These are phyloP conservation scores for Temnopleurus reevesii DNA, from an alignment of 53 echinoderm and acorn worm genomes.

Conservation along the genomic window DNA sequence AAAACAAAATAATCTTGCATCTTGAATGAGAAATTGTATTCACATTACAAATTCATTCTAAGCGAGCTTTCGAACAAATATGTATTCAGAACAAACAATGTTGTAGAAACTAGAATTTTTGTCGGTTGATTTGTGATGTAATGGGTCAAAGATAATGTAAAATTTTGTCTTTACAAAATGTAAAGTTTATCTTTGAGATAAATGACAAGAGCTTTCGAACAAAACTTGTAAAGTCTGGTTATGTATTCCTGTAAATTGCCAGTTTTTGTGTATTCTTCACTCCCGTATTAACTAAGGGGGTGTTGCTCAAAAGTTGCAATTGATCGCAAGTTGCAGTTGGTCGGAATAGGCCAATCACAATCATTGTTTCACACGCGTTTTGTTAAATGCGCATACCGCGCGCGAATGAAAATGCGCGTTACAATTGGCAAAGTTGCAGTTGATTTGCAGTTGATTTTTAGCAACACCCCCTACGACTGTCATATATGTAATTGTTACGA, in stretches of 20 bases:
- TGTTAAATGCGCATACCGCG: too few relatives aligned
- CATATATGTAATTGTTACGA: neutral
- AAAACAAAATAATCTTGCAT: neutral
- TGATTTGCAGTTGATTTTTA: too few relatives aligned
- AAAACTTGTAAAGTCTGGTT: neutral
- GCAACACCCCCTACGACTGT: neutral
- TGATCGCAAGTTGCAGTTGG: too few relatives aligned
- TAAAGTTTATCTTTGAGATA: neutral
- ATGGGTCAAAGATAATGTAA: neutral
- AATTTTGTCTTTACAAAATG: neutral
- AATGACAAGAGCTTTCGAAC: slow-evolving; percentile 30
- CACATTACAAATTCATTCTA: neutral
- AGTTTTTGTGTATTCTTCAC: neutral
- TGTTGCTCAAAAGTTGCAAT: too few relatives aligned
- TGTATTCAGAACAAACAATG: slow-evolving; percentile 10
- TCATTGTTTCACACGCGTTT: too few relatives aligned
- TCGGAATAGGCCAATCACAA: too few relatives aligned
- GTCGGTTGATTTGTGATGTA: neutral
- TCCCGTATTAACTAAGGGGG: too few relatives aligned
- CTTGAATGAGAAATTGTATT: neutral
- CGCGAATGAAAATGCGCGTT: too few relatives aligned
- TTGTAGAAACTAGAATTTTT: neutral
- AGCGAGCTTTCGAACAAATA: slow-evolving; percentile 35
- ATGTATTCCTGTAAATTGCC: neutral
- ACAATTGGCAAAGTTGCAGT: too few relatives aligned